Conservation (phyloP, 2,113 vertebrate genomes). For the Ariopsis seemanni region DNA sequence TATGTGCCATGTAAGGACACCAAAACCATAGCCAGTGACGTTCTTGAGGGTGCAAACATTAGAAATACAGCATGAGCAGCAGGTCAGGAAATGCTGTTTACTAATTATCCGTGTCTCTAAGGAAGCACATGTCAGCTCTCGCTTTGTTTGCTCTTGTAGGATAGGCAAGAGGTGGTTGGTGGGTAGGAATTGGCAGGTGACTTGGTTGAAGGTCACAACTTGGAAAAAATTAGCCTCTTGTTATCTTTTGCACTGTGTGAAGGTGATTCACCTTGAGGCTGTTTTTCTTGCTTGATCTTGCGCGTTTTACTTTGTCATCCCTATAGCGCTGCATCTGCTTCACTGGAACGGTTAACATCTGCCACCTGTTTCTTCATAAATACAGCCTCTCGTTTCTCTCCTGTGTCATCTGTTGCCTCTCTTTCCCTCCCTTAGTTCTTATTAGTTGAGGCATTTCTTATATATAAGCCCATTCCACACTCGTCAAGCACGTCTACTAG, state of each 20-base stretch:
- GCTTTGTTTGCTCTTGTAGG: background rate
- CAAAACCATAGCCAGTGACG: background rate
- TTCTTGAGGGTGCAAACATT: background rate
- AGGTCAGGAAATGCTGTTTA: background rate
- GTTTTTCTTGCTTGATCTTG: constrained; percentile 1
- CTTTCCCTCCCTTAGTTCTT: background rate
- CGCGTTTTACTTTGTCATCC: background rate
- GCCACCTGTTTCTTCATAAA: constrained; percentile 20
- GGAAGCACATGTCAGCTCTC: background rate
- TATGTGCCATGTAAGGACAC: background rate
- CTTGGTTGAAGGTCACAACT: background rate
- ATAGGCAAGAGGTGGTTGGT: no score
- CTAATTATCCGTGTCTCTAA: background rate
- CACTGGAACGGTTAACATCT: background rate
- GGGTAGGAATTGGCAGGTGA: background rate
- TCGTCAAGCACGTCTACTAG: background rate
- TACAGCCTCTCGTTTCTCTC: background rate
- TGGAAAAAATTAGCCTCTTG: background rate
- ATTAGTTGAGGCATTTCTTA: background rate
- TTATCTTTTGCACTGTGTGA: constrained; percentile 7
- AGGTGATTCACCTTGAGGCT: background rate
- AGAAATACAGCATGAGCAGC: background rate
- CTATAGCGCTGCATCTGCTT: background rate
- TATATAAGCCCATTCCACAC: background rate
- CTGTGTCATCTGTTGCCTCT: constrained; percentile 13